Evolutionary conservation across 2,113 vertebrate species (phyloP).

Genomic region (Myodes glareolus): DNA sequence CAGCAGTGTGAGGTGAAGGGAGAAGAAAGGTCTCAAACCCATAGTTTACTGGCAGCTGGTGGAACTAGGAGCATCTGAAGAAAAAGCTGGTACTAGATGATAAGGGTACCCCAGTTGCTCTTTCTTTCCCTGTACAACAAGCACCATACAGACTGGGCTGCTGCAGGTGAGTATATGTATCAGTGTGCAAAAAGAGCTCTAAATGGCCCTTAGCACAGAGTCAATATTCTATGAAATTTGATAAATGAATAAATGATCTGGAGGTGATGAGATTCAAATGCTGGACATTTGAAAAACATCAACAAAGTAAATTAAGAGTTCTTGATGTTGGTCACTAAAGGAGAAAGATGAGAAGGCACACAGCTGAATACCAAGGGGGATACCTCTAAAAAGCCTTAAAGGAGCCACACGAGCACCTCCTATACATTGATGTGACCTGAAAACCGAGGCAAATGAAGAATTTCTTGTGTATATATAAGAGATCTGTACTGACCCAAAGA

Average conservation of each 20-base stretch:
- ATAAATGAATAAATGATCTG: conserved; percentile 12
- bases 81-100: not conserved
- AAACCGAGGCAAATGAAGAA: not conserved
- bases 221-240: not conserved
- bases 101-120: not conserved
- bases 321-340: not conserved
- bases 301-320: not conserved
- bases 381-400: not conserved
- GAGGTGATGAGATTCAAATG: not conserved
- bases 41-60: not conserved
- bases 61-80: not conserved
- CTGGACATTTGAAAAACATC: not conserved
- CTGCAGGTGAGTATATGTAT: not conserved
- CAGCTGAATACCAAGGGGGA: not conserved
- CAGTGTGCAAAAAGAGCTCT: not conserved
- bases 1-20: not conserved
- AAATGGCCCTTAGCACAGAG: not conserved
- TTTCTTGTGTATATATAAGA: not conserved
- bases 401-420: not conserved
- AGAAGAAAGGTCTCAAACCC: not conserved
- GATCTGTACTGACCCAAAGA: not conserved
- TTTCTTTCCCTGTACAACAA: not conserved
- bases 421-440: not conserved
- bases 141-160: not conserved
- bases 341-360: not conserved